Percentiles rank a stretch among this genome's conserved stretches.
Conservation (phyloP, 2,888 invertebrate genomes). For the Myopa testacea region DNA sequence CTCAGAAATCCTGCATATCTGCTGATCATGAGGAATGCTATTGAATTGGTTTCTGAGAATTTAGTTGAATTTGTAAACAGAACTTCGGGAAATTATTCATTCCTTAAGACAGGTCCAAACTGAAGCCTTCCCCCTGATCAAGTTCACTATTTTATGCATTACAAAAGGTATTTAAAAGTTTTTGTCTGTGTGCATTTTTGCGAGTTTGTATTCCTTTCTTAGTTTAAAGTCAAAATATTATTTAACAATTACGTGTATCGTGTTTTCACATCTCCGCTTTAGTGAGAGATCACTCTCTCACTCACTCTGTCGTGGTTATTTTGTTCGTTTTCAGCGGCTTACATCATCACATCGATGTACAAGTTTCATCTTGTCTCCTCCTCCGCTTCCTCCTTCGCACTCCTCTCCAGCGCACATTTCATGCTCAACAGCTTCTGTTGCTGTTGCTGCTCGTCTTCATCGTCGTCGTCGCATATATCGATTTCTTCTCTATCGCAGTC, state of each 20-base stretch:
- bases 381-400: constrained; percentile 39
- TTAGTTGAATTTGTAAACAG: too few relatives aligned
- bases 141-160: too few relatives aligned
- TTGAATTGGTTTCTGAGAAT: too few relatives aligned
- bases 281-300: background rate
- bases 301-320: background rate
- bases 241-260: too few relatives aligned
- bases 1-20: too few relatives aligned
- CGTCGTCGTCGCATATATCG: constrained; percentile 62
- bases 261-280: background rate
- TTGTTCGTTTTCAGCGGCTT: constrained; percentile 39
- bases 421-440: constrained; percentile 37
- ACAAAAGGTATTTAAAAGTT: background rate
- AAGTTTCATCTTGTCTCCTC: constrained; percentile 62
- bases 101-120: too few relatives aligned
- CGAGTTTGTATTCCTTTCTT: constrained; percentile 13
- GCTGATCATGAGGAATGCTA: too few relatives aligned
- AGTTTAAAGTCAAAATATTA: background rate
- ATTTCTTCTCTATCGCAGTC: constrained; percentile 57
- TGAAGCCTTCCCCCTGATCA: too few relatives aligned
- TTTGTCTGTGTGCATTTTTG: background rate
- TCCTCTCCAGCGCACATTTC: constrained; percentile 47
- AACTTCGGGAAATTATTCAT: too few relatives aligned
- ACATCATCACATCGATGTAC: constrained; percentile 63
- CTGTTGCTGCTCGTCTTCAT: constrained; percentile 52